Conservation (phyloP, 2,888 invertebrate species). For the Sphaerophoria taeniata region DNA sequence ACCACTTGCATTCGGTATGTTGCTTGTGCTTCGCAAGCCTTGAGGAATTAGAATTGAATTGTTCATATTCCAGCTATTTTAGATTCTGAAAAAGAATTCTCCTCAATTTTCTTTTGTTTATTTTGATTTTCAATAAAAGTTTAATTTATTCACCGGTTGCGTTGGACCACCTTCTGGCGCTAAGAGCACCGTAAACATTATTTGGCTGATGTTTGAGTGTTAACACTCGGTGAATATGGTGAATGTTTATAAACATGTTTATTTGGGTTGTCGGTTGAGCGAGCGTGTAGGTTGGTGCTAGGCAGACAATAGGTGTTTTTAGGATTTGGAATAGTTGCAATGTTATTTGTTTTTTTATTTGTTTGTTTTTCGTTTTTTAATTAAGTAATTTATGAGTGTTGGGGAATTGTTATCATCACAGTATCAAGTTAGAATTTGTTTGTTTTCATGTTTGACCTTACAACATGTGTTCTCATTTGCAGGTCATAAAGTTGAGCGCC, state of each 20-base stretch:
- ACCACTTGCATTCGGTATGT: too few relatives aligned
- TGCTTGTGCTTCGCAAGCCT: too few relatives aligned
- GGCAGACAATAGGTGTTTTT: conserved; percentile 16
- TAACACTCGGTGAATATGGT: conserved; percentile 57
- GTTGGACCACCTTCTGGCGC: conserved; percentile 75
- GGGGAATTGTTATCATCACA: conserved; percentile 34
- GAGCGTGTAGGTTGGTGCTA: background rate
- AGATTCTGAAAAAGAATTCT: too few relatives aligned
- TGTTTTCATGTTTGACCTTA: background rate
- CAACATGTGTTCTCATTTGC: background rate
- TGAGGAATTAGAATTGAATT: too few relatives aligned
- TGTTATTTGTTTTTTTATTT: too few relatives aligned
- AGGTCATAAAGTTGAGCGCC: conserved; percentile 2
- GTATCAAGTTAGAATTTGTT: background rate
- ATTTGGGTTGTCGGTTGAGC: conserved; percentile 35
- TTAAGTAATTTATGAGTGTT: conserved; percentile 33
- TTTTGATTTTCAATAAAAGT: conserved; percentile 72
- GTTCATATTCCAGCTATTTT: too few relatives aligned
- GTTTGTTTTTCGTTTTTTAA: too few relatives aligned
- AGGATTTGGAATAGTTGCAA: conserved; percentile 6
- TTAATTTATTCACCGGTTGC: conserved; percentile 73
- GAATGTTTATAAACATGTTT: conserved; percentile 69
- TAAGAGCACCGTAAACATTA: conserved; percentile 65
- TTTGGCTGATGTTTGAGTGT: conserved; percentile 62
- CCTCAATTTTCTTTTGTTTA: conserved; percentile 57